A percentile compares a stretch with the other conserved stretches of the same genome.
Evolutionary conservation across 64 coral and sea anemone genomes (phyloP).

Genomic region (Porites lutea): DNA sequence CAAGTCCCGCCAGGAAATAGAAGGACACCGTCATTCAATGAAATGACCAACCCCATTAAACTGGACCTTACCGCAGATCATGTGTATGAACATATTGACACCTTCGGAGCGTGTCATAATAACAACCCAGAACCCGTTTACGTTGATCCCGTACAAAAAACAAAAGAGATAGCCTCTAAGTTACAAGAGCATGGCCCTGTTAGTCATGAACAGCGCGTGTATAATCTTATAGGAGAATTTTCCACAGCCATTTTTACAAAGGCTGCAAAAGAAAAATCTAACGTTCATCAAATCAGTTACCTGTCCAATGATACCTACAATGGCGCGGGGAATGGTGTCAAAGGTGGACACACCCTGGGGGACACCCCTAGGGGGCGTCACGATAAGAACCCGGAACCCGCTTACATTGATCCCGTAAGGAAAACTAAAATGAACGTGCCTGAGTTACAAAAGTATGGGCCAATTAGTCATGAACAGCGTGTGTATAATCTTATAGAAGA

Average conservation of each 20-base stretch:
- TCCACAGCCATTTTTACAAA: background rate
- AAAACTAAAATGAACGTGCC: background rate
- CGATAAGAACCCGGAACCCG: too few relatives aligned
- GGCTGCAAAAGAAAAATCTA: background rate
- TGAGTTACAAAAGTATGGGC: background rate
- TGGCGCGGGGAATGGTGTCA: too few relatives aligned
- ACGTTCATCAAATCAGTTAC: too few relatives aligned
- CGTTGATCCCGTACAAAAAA: too few relatives aligned
- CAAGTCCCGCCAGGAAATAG: background rate
- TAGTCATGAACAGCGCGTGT: constrained; percentile 31
- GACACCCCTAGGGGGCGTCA: too few relatives aligned
- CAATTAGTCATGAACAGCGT: constrained; percentile 21
- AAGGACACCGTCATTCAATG: background rate
- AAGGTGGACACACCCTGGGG: too few relatives aligned
- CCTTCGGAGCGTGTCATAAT: too few relatives aligned
- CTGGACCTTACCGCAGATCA: background rate
- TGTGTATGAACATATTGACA: background rate
- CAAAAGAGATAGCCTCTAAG: background rate
- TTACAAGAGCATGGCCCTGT: background rate
- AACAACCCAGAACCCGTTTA: too few relatives aligned
- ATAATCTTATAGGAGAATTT: constrained; percentile 10
- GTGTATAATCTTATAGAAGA: constrained; percentile 32
- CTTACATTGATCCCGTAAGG: too few relatives aligned
- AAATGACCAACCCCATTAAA: background rate
- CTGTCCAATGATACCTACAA: too few relatives aligned